phyloP scores from a whole-genome alignment of 2,888 invertebrate species.

The Drosophila dives region DNA sequence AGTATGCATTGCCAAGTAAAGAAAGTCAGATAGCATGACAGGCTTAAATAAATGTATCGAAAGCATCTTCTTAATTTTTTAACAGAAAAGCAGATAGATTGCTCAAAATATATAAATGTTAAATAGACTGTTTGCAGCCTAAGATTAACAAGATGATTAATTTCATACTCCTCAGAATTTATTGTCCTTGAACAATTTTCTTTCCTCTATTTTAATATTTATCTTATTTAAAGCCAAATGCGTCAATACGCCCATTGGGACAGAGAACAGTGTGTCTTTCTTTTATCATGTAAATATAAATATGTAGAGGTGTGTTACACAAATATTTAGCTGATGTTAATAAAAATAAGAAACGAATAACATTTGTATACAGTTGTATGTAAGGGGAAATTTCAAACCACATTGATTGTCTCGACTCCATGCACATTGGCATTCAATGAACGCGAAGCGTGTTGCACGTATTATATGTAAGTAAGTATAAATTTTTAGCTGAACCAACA shows the following conservation, averaged over 20 bases:
- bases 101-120: background rate
- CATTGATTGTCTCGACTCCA: conserved; percentile 75
- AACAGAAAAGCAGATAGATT: background rate
- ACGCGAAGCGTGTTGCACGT: conserved; percentile 37
- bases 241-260: background rate
- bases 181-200: background rate
- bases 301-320: background rate
- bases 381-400: conserved; percentile 71
- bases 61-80: background rate
- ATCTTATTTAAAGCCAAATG: background rate
- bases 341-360: conserved; percentile 55
- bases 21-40: background rate
- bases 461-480: conserved; percentile 24
- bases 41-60: background rate
- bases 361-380: conserved; percentile 28
- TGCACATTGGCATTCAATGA: conserved; percentile 48
- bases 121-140: background rate
- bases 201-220: background rate
- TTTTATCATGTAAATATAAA: background rate
- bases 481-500: conserved; percentile 50
- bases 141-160: background rate
- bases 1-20: background rate
- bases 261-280: background rate
- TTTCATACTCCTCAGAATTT: background rate
- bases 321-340: conserved; percentile 18